Conservation (phyloP, 2,888 invertebrate genomes). For the Mamestra brassicae region DNA sequence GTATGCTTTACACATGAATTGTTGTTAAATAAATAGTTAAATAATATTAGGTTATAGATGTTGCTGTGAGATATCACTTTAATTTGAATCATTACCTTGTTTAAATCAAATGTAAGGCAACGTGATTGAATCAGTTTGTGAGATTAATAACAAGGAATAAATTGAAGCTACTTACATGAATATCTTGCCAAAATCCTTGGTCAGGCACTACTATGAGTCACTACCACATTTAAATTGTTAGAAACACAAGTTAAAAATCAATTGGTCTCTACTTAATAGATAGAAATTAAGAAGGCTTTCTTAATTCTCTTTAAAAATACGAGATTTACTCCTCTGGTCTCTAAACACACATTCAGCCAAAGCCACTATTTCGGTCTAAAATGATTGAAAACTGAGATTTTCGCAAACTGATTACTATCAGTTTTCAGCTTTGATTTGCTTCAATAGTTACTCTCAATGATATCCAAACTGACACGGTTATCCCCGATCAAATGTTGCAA, state of each 20-base stretch:
- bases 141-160: neutral
- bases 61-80: too few species aligned
- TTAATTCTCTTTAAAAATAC: too few species aligned
- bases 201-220: neutral
- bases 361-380: neutral
- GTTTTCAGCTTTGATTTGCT: neutral
- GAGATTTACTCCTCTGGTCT: neutral
- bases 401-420: conserved; percentile 1
- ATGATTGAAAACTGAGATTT: neutral
- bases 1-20: too few species aligned
- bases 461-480: conserved; percentile 7
- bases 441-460: conserved; percentile 23
- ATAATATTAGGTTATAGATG: too few species aligned
- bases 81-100: too few species aligned
- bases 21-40: too few species aligned
- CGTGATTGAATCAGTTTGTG: too few species aligned
- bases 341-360: neutral
- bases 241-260: neutral
- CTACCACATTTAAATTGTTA: neutral
- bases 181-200: neutral
- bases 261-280: neutral
- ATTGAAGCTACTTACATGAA: neutral
- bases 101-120: too few species aligned
- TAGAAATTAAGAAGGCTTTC: too few species aligned
- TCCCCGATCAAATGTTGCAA: conserved; percentile 16